phyloP scores from a whole-genome alignment of 2,888 invertebrate species.

The Cremastinae sp. region DNA sequence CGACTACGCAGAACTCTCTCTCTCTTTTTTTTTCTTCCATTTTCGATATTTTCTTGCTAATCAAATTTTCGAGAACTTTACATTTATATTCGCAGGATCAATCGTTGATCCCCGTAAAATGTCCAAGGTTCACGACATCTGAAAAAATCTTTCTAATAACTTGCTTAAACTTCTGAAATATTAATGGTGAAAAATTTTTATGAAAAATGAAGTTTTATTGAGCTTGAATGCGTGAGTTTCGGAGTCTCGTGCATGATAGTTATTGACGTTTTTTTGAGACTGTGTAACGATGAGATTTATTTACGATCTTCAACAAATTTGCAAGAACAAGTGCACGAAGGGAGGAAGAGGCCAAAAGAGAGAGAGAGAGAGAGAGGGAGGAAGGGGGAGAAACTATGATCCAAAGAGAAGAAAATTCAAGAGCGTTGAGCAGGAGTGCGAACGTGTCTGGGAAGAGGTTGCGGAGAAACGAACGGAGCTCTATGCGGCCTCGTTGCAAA shows the following conservation, averaged over 20 bases:
- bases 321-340: constrained; percentile 4
- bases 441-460: constrained; percentile 17
- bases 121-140: too few relatives aligned
- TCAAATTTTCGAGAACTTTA: neutral
- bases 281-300: neutral
- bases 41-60: neutral
- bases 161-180: too few relatives aligned
- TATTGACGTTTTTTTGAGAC: too few relatives aligned
- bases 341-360: constrained; percentile 28
- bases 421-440: constrained; percentile 22
- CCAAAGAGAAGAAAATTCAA: constrained; percentile 35
- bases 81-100: neutral
- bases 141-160: too few relatives aligned
- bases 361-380: constrained; percentile 7
- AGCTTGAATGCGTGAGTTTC: too few relatives aligned
- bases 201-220: too few relatives aligned
- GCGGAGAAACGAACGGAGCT: constrained; percentile 10
- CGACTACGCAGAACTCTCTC: constrained; percentile 47
- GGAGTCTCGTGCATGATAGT: too few relatives aligned
- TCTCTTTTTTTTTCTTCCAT: constrained; percentile 23
- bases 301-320: neutral
- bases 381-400: neutral
- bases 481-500: constrained; percentile 53
- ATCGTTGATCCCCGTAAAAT: neutral
- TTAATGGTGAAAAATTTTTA: too few relatives aligned